Percentiles rank a stretch among this genome's conserved stretches.
These are phyloP conservation scores for Crotalus viridis DNA, from an alignment of 2,113 vertebrate species.

Conservation along the genomic window DNA sequence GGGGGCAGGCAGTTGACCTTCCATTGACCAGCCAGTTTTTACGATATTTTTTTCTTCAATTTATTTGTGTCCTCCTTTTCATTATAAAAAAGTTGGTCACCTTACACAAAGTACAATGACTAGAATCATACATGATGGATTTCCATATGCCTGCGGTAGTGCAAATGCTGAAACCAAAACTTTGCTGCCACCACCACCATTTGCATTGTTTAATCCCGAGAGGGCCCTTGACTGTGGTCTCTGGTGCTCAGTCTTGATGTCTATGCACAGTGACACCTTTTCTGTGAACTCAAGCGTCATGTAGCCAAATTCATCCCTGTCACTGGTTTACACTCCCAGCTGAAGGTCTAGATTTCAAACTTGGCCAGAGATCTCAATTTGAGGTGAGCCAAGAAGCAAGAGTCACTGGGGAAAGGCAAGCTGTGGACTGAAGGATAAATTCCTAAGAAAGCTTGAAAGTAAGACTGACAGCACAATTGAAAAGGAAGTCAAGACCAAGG, in stretches of 20 bases:
- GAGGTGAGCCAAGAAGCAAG: background rate
- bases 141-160: background rate
- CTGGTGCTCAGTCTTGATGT: background rate
- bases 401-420: background rate
- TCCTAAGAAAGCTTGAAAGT: background rate
- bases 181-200: background rate
- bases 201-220: background rate
- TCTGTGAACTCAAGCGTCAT: background rate
- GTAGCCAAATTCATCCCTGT: background rate
- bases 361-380: background rate
- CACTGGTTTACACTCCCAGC: background rate
- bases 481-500: background rate
- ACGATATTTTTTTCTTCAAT: no score
- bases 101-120: background rate
- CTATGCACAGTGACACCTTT: background rate
- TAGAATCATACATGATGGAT: background rate
- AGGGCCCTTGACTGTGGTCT: background rate
- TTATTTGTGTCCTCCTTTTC: no score
- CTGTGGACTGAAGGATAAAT: background rate
- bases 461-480: background rate
- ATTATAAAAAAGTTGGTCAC: no score
- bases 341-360: background rate
- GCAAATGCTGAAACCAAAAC: background rate
- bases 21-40: no score
- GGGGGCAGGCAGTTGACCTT: no score